These are phyloP conservation scores for Phalacrocorax aristotelis DNA, from an alignment of 2,113 vertebrate species.

Conservation along the genomic window DNA sequence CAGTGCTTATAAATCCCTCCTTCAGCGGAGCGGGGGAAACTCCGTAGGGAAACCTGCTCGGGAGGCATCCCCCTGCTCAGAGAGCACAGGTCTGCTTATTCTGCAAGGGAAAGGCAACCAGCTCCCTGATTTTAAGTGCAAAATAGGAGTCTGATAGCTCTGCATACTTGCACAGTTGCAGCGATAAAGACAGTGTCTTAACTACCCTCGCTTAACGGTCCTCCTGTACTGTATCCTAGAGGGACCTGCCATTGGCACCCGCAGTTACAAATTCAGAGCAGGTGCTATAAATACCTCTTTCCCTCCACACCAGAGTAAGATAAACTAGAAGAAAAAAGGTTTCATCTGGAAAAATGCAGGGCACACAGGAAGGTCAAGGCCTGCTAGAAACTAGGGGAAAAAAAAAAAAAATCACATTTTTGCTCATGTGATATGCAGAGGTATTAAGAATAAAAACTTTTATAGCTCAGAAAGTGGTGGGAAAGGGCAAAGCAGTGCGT, in stretches of 20 bases:
- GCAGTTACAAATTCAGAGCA: neutral
- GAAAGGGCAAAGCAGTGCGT: neutral
- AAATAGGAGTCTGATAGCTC: neutral
- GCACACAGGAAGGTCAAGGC: neutral
- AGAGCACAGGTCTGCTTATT: neutral
- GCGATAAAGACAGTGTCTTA: neutral
- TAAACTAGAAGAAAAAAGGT: neutral
- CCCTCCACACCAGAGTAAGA: neutral
- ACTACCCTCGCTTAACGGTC: neutral
- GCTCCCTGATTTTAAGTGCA: neutral
- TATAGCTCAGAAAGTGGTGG: neutral
- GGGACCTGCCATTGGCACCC: neutral
- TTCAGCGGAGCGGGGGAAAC: neutral
- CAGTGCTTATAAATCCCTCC: neutral
- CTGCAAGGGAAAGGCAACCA: neutral
- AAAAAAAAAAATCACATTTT: neutral
- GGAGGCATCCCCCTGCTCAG: neutral
- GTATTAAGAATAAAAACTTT: neutral
- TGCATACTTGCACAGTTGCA: neutral
- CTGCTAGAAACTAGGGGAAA: neutral
- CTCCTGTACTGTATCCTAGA: accelerated
- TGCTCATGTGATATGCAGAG: neutral
- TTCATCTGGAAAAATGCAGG: neutral
- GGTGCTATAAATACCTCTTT: neutral
- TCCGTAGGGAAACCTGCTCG: accelerated